These are phyloP conservation scores for Pristionchus arcanus DNA, from an alignment of 2,888 invertebrate genomes.

Conservation along the genomic window DNA sequence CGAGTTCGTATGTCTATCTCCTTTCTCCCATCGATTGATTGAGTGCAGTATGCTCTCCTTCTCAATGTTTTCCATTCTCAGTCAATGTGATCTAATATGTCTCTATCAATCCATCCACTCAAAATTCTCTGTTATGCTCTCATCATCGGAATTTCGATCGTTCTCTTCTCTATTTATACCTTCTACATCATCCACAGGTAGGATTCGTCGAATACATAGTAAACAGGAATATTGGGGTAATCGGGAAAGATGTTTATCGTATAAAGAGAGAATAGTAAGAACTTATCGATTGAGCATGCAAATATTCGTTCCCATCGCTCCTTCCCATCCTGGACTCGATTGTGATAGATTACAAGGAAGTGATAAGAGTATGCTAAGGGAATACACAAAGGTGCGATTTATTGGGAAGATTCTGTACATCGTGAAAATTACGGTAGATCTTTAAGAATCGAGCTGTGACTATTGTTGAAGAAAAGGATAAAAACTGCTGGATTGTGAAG, in stretches of 20 bases:
- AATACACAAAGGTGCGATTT: slow-evolving; percentile 2
- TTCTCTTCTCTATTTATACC: slow-evolving; percentile 15
- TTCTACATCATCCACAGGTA: slow-evolving; percentile 37
- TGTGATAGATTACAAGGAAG: slow-evolving; percentile 42
- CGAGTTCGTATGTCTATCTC: slow-evolving; percentile 19
- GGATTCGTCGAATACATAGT: not conserved
- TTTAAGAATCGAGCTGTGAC: slow-evolving; percentile 36
- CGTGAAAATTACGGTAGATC: not conserved
- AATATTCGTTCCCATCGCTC: slow-evolving; percentile 39
- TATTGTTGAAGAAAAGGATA: not conserved
- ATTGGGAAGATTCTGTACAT: too few species aligned
- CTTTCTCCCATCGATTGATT: slow-evolving; percentile 7
- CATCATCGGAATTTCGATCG: slow-evolving; percentile 36
- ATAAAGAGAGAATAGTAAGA: not conserved
- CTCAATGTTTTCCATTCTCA: slow-evolving; percentile 19
- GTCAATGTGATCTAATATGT: slow-evolving; percentile 44
- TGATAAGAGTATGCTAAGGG: slow-evolving; percentile 32
- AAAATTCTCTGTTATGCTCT: slow-evolving; percentile 45
- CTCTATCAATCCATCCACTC: slow-evolving; percentile 41
- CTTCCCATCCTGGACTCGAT: slow-evolving; percentile 1
- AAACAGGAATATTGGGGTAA: slow-evolving; percentile 7
- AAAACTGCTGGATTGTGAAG: slow-evolving; percentile 24
- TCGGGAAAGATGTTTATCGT: slow-evolving; percentile 44
- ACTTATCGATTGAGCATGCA: slow-evolving; percentile 28
- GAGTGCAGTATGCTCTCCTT: not conserved